Evolutionary conservation across 2,797 vertebrate genomes (phyloP).

Genomic region (Coilia nasus): DNA sequence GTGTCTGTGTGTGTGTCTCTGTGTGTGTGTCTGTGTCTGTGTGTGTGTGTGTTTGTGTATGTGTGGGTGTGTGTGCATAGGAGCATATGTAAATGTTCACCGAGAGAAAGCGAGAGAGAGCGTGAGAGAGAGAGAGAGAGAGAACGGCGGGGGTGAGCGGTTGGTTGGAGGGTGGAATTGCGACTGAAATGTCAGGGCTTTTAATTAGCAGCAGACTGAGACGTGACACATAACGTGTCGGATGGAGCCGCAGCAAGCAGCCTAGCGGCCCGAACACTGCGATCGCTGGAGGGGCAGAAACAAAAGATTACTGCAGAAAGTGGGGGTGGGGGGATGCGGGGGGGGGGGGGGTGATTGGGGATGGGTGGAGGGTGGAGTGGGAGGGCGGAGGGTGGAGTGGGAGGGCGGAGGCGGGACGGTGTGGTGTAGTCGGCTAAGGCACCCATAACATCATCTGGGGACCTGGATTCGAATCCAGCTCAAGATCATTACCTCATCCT

Average conservation of each 20-base stretch:
- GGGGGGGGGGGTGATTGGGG: background rate
- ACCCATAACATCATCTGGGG: too few species aligned
- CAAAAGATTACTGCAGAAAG: too few species aligned
- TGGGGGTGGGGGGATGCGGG: background rate
- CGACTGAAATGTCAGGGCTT: slow-evolving; percentile 32
- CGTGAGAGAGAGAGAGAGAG: too few species aligned
- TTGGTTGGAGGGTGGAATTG: slow-evolving; percentile 22
- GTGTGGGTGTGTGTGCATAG: background rate
- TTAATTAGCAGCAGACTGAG: slow-evolving; percentile 31
- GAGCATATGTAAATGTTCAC: background rate
- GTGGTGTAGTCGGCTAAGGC: too few species aligned
- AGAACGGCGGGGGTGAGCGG: background rate
- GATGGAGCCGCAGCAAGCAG: background rate
- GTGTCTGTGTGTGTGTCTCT: background rate
- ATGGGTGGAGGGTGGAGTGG: background rate
- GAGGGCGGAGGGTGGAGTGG: too few species aligned
- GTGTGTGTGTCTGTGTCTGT: background rate
- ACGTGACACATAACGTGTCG: background rate
- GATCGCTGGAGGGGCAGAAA: too few species aligned
- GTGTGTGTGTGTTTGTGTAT: background rate
- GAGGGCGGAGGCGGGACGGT: too few species aligned
- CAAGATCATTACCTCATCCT: too few species aligned
- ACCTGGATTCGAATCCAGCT: too few species aligned
- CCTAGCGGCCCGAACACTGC: slow-evolving; percentile 27
- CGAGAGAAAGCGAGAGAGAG: too few species aligned